A percentile compares a stretch with the other conserved stretches of the same genome.
Conservation (phyloP, 2,888 invertebrate genomes). For the Amblyjoppa fuscipennis region DNA sequence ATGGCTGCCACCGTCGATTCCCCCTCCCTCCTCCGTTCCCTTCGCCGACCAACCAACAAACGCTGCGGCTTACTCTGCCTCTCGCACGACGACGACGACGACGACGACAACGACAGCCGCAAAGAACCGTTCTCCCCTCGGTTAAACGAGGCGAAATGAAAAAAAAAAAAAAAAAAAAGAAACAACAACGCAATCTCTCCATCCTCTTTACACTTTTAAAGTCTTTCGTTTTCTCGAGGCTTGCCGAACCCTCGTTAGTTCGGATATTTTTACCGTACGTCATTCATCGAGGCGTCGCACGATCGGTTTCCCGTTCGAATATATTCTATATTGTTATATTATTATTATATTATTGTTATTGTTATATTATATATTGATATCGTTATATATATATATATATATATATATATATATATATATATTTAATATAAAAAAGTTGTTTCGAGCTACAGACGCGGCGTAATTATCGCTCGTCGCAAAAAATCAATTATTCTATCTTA, state of each 20-base stretch:
- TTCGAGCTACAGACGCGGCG: background rate
- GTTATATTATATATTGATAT: background rate
- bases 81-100: constrained; percentile 37
- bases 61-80: constrained; percentile 21
- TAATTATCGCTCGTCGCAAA: background rate
- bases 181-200: constrained; percentile 53
- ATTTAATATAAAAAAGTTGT: too few species aligned
- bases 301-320: background rate
- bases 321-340: too few species aligned
- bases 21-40: constrained; percentile 24
- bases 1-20: constrained; percentile 72
- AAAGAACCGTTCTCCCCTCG: constrained; percentile 56
- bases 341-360: too few species aligned
- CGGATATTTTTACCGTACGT: constrained; percentile 34
- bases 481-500: too few species aligned
- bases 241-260: constrained; percentile 20
- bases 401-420: too few species aligned
- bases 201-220: background rate
- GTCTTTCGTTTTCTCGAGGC: constrained; percentile 9
- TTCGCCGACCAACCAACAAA: constrained; percentile 32
- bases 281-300: constrained; percentile 3
- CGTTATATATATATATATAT: background rate
- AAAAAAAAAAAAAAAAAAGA: constrained; percentile 58
- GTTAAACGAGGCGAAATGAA: constrained; percentile 12
- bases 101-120: constrained; percentile 35